Conservation (phyloP, 2,888 invertebrate genomes). For the Muschampia plurimacula region DNA sequence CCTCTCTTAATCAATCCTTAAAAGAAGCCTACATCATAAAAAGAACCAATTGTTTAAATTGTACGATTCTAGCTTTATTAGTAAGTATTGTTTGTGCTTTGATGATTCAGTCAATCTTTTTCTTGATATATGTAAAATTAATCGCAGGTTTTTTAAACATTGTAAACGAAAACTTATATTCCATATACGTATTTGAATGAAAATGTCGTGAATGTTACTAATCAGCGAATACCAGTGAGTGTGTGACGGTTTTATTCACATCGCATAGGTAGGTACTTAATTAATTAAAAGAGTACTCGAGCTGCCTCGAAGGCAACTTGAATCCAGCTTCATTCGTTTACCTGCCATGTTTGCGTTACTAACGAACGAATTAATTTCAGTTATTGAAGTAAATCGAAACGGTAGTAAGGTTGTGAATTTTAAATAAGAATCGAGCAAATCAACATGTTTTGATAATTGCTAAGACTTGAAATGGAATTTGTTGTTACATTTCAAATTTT, state of each 20-base stretch:
- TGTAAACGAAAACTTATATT: too few species aligned
- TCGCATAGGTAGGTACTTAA: slow-evolving; percentile 65
- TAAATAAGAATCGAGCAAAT: not conserved
- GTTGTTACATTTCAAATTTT: not conserved
- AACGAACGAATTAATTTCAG: slow-evolving; percentile 73
- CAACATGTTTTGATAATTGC: not conserved
- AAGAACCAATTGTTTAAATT: too few species aligned
- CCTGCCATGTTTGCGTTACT: slow-evolving; percentile 72
- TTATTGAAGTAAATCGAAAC: slow-evolving; percentile 48
- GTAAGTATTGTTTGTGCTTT: too few species aligned
- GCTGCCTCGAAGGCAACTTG: slow-evolving; percentile 55
- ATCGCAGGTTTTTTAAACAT: too few species aligned
- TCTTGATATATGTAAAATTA: too few species aligned
- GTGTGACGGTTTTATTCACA: slow-evolving; percentile 52
- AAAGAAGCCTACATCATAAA: too few species aligned
- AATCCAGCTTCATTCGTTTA: slow-evolving; percentile 63
- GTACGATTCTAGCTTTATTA: too few species aligned
- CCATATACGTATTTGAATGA: not conserved
- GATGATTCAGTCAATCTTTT: too few species aligned
- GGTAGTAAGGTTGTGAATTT: not conserved
- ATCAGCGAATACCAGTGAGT: slow-evolving; percentile 42
- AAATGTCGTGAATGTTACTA: not conserved
- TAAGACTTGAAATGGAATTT: not conserved
- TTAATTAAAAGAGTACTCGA: slow-evolving; percentile 80
- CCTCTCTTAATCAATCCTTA: too few species aligned